These are phyloP conservation scores for Pelobates cultripes DNA, from an alignment of 2,797 vertebrate genomes.

Conservation along the genomic window DNA sequence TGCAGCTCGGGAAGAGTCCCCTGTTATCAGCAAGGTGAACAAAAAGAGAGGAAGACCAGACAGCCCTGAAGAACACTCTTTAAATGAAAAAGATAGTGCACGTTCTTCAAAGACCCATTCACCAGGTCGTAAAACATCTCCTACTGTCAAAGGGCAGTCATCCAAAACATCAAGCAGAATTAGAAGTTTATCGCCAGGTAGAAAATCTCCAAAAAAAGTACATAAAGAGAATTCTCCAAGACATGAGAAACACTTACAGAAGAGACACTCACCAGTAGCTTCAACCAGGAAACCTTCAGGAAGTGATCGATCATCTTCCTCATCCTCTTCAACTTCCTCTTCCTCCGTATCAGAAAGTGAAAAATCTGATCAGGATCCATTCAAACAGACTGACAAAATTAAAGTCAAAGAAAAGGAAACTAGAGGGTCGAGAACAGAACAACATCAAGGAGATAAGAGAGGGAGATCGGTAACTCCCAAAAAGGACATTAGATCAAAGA, in stretches of 20 bases:
- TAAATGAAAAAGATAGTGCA: not conserved
- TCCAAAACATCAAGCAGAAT: not conserved
- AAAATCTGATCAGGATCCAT: not conserved
- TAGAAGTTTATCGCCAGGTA: conserved; percentile 23
- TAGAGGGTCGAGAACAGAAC: not conserved
- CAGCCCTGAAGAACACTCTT: conserved; percentile 23
- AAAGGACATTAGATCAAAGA: conserved; percentile 21
- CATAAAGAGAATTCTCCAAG: conserved; percentile 15
- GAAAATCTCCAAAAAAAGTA: not conserved
- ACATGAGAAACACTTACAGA: not conserved
- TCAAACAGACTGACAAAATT: conserved; percentile 3
- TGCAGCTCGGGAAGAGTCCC: conserved; percentile 56
- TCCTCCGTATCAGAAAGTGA: conserved; percentile 21
- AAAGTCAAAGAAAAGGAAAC: not conserved
- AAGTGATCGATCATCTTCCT: not conserved
- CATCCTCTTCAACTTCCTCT: conserved; percentile 7
- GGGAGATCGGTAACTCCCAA: not conserved
- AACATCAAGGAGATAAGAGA: not conserved
- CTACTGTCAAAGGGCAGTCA: not conserved
- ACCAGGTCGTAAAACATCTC: not conserved
- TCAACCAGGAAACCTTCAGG: conserved; percentile 6
- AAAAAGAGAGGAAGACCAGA: conserved; percentile 53
- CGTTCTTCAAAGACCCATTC: not conserved
- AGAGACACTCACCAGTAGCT: not conserved
- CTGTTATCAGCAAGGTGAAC: conserved; percentile 52